These are phyloP conservation scores for Pomatostomus ruficeps DNA, from an alignment of 2,113 vertebrate species.

Conservation along the genomic window DNA sequence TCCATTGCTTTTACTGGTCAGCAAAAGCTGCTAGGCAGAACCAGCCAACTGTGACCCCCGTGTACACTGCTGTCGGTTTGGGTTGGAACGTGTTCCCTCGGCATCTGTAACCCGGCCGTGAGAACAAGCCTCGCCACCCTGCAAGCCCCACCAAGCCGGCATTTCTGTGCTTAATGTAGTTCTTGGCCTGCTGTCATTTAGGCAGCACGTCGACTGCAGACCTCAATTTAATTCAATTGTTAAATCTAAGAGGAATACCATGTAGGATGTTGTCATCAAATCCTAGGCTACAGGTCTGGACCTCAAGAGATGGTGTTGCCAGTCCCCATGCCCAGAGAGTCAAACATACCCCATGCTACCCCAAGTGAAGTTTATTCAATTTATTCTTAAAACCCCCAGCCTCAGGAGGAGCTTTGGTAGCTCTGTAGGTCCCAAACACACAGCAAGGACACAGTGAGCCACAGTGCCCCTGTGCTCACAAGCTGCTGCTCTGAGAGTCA, in stretches of 20 bases:
- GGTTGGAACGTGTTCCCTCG: background rate
- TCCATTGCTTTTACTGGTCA: background rate
- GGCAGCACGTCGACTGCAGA: background rate
- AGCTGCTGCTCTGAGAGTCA: background rate
- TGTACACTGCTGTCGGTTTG: background rate
- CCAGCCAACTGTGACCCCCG: background rate
- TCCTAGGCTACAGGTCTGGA: background rate
- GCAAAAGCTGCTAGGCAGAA: slow-evolving; percentile 23
- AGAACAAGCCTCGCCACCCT: background rate
- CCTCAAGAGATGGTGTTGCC: background rate
- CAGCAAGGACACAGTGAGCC: background rate
- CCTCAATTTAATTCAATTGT: slow-evolving; percentile 5
- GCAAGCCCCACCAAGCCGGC: background rate
- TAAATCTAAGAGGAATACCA: background rate
- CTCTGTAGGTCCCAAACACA: background rate
- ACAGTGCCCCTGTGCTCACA: background rate
- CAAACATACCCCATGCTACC: background rate
- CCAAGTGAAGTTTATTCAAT: background rate
- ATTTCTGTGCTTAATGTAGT: background rate
- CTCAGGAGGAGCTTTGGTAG: background rate
- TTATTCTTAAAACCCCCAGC: background rate
- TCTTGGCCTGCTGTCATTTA: slow-evolving; percentile 5
- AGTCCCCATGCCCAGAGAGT: background rate
- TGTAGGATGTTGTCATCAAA: background rate
- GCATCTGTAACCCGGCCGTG: background rate